Conservation (phyloP, 2,113 vertebrate genomes). For the Gulo gulo region DNA sequence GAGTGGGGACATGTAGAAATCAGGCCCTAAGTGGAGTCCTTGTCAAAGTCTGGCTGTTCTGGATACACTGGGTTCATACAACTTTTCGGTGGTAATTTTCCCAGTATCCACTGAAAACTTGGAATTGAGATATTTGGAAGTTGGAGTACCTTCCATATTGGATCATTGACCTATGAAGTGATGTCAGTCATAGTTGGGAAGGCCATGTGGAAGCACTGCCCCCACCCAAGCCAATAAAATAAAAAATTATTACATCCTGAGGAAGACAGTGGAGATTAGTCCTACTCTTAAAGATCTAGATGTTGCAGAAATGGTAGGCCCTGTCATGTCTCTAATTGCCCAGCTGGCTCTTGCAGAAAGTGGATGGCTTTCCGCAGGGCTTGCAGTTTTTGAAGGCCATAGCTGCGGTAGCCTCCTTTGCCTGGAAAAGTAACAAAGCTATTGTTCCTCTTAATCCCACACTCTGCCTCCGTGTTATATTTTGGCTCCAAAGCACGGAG, state of each 20-base stretch:
- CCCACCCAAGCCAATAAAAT: background rate
- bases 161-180: background rate
- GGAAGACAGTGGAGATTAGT: background rate
- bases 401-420: background rate
- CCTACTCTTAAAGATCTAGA: background rate
- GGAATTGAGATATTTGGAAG: background rate
- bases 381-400: background rate
- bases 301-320: background rate
- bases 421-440: background rate
- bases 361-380: background rate
- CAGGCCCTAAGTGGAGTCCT: background rate
- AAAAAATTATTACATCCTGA: background rate
- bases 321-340: background rate
- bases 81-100: background rate
- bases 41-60: background rate
- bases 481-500: background rate
- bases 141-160: background rate
- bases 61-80: background rate
- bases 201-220: background rate
- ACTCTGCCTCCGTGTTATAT: background rate
- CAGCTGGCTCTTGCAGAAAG: background rate
- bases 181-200: background rate
- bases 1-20: background rate
- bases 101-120: background rate
- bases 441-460: background rate